Evolutionary conservation across 2,888 invertebrate genomes (phyloP), one percentile per base, ranked within the genome.

Genomic region (Latheticus oryzae): DNA sequence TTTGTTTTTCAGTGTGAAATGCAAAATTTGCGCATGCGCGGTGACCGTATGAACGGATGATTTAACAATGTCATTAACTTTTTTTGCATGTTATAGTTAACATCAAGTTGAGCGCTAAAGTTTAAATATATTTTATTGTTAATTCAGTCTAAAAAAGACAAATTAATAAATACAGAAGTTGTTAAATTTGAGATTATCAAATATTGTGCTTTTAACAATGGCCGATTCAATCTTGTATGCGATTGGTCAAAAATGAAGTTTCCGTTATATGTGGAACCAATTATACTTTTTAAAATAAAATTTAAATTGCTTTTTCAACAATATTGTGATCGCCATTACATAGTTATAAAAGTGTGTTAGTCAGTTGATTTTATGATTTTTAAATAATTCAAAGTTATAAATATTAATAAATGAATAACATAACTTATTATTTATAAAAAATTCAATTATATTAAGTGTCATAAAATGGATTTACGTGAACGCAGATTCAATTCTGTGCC

Each of bases 221-320:
- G 42, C 28, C 28, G 42, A 9, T 16, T n/a, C 24, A 9, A 43
- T 16, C 42, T 28, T 3, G 12, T 9, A 12, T 12, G 15, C 37
- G 35, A 48, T 48, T 48, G 48, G 48, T 26, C 9, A 12, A 2
- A 28, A 30, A 9, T 16, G 26, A 5, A 21, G 11, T 48, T 35
- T 35, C 48, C 48, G 48, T 48, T 48, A 37, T 26, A 24, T 37
- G 26, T 37, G 35, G 24, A 48, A 48, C 35, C 48, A 48, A 48
- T 48, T 16, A 35, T n/a, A 17, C n/a, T 35, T 35, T 13, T 37
- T 35, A 24, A 15, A 11, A 35, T 37, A 5, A 35, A 48, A 48
- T 48, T 48, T 48, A 35, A 48, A 48, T 37, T 24, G 23, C 21
- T 48, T 37, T 35, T 19, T n/a, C 9, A 24, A 47, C 13, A 28